Conservation (phyloP, 2,797 vertebrate species). For the Halcyon leucocephala region DNA sequence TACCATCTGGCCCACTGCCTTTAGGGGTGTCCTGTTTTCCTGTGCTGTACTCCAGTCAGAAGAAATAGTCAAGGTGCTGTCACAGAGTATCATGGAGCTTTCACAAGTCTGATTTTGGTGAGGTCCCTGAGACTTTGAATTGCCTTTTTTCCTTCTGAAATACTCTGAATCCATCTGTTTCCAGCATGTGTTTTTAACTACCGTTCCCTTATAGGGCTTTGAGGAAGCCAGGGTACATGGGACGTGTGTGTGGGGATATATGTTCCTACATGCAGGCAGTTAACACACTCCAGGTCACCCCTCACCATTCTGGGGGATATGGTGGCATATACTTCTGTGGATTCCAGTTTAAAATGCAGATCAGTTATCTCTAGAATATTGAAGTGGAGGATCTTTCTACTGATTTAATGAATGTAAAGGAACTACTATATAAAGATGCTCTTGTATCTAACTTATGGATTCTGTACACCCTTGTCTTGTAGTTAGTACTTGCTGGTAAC, state of each 20-base stretch:
- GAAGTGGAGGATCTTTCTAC: background rate
- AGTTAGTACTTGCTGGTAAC: background rate
- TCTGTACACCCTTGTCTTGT: background rate
- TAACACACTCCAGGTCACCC: background rate
- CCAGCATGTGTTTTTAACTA: background rate
- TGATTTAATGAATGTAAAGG: background rate
- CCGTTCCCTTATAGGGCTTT: background rate
- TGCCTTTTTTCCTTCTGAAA: background rate
- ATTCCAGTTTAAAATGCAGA: background rate
- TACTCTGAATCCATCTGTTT: background rate
- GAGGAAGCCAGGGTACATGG: background rate
- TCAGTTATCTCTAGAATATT: background rate
- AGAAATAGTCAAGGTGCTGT: background rate
- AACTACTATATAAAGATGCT: background rate
- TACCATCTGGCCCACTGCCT: accelerated
- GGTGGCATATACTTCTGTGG: background rate
- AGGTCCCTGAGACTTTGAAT: background rate
- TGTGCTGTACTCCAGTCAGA: background rate
- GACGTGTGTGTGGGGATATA: background rate
- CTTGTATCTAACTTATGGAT: background rate
- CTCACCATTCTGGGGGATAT: no score
- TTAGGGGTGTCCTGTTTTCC: background rate
- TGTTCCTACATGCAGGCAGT: background rate
- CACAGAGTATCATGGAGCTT: background rate
- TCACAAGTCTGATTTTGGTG: background rate